A percentile compares a stretch with the other conserved stretches of the same genome.
Evolutionary conservation across 1,140 invertebrate species (phyloP).

Genomic region (Oryctes rhinoceros): DNA sequence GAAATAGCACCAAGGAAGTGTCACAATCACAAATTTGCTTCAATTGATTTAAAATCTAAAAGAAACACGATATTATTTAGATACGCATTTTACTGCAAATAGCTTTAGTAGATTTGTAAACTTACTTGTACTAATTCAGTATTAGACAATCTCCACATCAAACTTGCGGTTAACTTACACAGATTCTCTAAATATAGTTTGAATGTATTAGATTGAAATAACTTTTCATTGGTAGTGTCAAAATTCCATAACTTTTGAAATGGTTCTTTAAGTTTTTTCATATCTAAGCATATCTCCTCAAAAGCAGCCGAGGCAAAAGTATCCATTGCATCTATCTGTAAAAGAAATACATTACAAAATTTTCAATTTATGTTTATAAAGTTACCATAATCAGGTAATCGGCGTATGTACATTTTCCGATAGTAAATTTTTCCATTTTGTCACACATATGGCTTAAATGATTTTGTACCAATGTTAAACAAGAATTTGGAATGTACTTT

Average conservation of each 20-base stretch:
- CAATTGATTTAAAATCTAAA: slow-evolving; percentile 9
- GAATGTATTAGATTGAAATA: background rate
- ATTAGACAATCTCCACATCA: slow-evolving; percentile 11
- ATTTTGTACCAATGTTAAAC: background rate
- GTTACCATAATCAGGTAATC: slow-evolving; percentile 29
- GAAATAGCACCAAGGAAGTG: background rate
- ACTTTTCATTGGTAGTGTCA: background rate
- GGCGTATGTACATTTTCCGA: background rate
- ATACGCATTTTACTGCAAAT: too few relatives aligned
- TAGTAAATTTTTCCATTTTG: background rate
- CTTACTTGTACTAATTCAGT: slow-evolving; percentile 35
- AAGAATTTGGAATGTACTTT: slow-evolving; percentile 16
- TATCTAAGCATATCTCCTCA: slow-evolving; percentile 11
- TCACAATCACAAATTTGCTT: background rate
- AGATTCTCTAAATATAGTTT: slow-evolving; percentile 22
- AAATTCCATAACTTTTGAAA: slow-evolving; percentile 23
- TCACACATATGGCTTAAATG: background rate
- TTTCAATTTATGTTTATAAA: background rate
- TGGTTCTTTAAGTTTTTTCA: background rate
- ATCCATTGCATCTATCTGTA: background rate
- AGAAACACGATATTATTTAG: background rate
- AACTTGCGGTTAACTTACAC: slow-evolving; percentile 19
- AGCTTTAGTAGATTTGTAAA: background rate
- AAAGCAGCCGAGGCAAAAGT: slow-evolving; percentile 12
- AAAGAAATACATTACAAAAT: background rate